These are phyloP conservation scores for Drosophila pegasa DNA, from an alignment of 2,888 invertebrate species.

Conservation along the genomic window DNA sequence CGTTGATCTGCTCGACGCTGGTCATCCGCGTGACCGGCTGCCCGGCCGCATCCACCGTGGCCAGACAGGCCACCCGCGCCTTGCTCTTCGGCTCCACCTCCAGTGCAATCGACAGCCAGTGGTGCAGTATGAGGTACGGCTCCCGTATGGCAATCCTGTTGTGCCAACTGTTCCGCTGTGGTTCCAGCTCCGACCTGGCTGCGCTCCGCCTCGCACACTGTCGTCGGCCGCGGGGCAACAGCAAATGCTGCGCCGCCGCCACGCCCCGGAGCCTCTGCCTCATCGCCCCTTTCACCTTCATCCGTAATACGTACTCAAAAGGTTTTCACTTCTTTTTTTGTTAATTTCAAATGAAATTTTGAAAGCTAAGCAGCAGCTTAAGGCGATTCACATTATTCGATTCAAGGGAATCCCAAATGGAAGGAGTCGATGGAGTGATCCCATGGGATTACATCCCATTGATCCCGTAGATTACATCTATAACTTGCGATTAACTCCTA, in stretches of 20 bases:
- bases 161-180: slow-evolving; percentile 87
- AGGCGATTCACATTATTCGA: background rate
- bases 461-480: too few relatives aligned
- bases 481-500: too few relatives aligned
- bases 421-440: background rate
- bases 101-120: slow-evolving; percentile 93
- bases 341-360: background rate
- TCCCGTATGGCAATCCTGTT: slow-evolving; percentile 90
- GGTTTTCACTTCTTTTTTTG: background rate
- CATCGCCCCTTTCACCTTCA: slow-evolving; percentile 12
- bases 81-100: slow-evolving; percentile 89
- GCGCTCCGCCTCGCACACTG: background rate
- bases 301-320: background rate
- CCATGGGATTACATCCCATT: too few relatives aligned
- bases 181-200: background rate
- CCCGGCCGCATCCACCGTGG: slow-evolving; percentile 92
- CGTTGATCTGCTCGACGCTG: slow-evolving; percentile 93
- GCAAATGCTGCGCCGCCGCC: slow-evolving; percentile 7
- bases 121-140: slow-evolving; percentile 92
- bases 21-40: slow-evolving; percentile 95
- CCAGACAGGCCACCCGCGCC: slow-evolving; percentile 95
- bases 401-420: background rate
- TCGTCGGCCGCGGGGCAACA: slow-evolving; percentile 9
- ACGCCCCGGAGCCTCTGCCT: slow-evolving; percentile 11
- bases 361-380: slow-evolving; percentile 8